These are phyloP conservation scores for Apostichopus californicus DNA, from an alignment of 35 echinoderm and acorn worm genomes.

Conservation along the genomic window DNA sequence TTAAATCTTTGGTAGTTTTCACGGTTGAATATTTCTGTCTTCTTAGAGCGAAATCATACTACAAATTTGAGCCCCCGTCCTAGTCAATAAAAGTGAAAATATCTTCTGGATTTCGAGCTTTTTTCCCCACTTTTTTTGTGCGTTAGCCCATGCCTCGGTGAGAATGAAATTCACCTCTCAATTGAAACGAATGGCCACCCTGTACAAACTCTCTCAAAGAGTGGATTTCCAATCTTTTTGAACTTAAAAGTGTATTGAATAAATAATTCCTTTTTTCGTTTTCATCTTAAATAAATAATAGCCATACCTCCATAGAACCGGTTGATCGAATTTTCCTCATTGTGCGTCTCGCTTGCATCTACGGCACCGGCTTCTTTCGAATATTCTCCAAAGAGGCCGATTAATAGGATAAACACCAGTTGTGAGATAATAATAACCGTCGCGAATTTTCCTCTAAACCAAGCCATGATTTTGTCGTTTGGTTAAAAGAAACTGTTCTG, in stretches of 20 bases:
- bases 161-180: too few relatives aligned
- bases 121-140: too few relatives aligned
- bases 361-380: not conserved
- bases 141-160: too few relatives aligned
- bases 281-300: not conserved
- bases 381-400: slow-evolving; percentile 14
- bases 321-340: slow-evolving; percentile 8
- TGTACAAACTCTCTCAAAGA: not conserved
- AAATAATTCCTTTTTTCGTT: not conserved
- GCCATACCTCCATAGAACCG: slow-evolving; percentile 24
- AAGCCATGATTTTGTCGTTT: slow-evolving; percentile 5
- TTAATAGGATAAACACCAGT: slow-evolving; percentile 6
- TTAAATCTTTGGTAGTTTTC: too few relatives aligned
- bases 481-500: not conserved
- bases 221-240: too few relatives aligned
- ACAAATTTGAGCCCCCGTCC: too few relatives aligned
- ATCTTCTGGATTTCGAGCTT: too few relatives aligned
- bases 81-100: too few relatives aligned
- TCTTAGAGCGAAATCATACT: too few relatives aligned
- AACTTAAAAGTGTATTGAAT: not conserved
- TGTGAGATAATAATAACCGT: not conserved
- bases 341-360: not conserved
- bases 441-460: slow-evolving; percentile 34
- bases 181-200: not conserved
- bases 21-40: too few relatives aligned